phyloP scores from a whole-genome alignment of 2,888 invertebrate species.

The Augiades crinisus region DNA sequence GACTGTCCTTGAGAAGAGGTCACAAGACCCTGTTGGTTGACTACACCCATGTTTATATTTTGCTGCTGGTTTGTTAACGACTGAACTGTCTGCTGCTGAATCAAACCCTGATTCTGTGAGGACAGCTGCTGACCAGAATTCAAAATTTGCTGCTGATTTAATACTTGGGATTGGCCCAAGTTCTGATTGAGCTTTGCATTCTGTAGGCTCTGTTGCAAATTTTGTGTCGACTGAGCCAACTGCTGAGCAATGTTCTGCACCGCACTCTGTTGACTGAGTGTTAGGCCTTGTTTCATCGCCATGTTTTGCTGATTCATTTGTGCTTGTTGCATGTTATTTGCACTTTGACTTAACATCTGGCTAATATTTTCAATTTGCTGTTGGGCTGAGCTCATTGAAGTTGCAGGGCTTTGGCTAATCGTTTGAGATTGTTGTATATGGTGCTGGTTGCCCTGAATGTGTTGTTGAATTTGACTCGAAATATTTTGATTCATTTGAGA shows the following conservation, averaged over 20 bases:
- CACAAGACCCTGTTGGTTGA: constrained; percentile 65
- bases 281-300: constrained; percentile 69
- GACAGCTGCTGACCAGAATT: constrained; percentile 75
- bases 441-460: constrained; percentile 64
- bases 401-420: constrained; percentile 57
- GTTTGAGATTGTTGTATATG: constrained; percentile 64
- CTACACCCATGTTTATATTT: constrained; percentile 71
- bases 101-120: constrained; percentile 61
- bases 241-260: constrained; percentile 75
- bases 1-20: constrained; percentile 64
- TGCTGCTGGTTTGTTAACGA: constrained; percentile 68
- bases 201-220: constrained; percentile 64
- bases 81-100: constrained; percentile 72
- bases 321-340: constrained; percentile 70
- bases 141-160: constrained; percentile 69
- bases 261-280: constrained; percentile 68
- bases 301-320: constrained; percentile 69
- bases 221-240: constrained; percentile 68
- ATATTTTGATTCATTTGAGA: constrained; percentile 70
- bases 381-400: constrained; percentile 80
- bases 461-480: constrained; percentile 66
- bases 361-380: constrained; percentile 84
- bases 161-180: constrained; percentile 65
- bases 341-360: constrained; percentile 79
- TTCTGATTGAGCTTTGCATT: constrained; percentile 73